A percentile compares a stretch with the other conserved stretches of the same genome.
These are phyloP conservation scores for Chouioia cunea DNA, from an alignment of 2,888 invertebrate species.

Conservation along the genomic window DNA sequence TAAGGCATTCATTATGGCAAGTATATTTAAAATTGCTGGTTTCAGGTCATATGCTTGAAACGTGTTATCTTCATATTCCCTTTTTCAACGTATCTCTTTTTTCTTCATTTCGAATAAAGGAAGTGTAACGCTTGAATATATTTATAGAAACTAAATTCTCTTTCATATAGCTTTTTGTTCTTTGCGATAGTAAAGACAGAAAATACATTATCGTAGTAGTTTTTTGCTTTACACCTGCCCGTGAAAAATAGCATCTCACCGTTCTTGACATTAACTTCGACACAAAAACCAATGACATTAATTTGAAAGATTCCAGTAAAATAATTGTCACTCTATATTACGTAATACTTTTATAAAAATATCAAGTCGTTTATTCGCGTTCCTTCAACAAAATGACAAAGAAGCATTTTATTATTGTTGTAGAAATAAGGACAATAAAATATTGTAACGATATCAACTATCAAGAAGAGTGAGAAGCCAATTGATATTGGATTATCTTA, in stretches of 20 bases:
- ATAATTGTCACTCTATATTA: too few relatives aligned
- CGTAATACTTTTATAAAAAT: too few relatives aligned
- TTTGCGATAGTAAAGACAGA: slow-evolving; percentile 24
- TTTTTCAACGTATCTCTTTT: slow-evolving; percentile 40
- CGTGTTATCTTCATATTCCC: slow-evolving; percentile 40
- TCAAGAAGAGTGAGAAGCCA: background rate
- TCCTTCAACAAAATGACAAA: background rate
- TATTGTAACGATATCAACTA: background rate
- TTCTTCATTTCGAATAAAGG: background rate
- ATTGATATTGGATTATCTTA: background rate
- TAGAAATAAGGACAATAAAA: background rate
- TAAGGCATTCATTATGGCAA: slow-evolving; percentile 68
- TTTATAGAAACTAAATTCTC: slow-evolving; percentile 24
- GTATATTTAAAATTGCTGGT: slow-evolving; percentile 62
- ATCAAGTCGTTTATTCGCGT: too few relatives aligned
- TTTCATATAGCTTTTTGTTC: background rate
- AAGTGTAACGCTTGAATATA: slow-evolving; percentile 12
- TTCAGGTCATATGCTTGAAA: slow-evolving; percentile 55
- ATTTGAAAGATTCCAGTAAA: too few relatives aligned
- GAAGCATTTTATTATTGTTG: background rate
- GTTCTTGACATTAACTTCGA: background rate
- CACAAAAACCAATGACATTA: too few relatives aligned
- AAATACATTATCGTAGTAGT: slow-evolving; percentile 7
- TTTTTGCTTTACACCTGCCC: background rate
- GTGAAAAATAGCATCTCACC: slow-evolving; percentile 16